These are phyloP conservation scores for Hipposideros armiger DNA, from an alignment of 2,113 vertebrate species.

Conservation along the genomic window DNA sequence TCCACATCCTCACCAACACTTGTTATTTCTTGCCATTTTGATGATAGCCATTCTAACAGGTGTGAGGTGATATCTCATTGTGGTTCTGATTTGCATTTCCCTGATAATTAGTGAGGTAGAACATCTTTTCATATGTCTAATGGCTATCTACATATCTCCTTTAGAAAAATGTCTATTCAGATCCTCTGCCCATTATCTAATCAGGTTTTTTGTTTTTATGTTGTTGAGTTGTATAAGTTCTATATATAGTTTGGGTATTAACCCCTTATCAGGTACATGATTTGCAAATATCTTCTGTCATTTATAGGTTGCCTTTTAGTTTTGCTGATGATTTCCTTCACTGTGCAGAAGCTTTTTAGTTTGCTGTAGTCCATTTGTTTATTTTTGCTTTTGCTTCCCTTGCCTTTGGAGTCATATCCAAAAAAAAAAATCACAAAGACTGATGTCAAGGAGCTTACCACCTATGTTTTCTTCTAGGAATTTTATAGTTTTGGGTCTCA, in stretches of 20 bases:
- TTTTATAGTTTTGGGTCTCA: too few species aligned
- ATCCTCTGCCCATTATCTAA: too few species aligned
- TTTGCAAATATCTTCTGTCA: too few species aligned
- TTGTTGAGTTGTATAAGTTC: too few species aligned
- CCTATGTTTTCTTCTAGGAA: background rate
- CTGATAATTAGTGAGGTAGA: background rate
- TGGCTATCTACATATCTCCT: too few species aligned
- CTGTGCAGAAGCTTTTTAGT: background rate
- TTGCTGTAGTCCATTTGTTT: background rate
- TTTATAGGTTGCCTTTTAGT: background rate
- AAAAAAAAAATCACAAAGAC: background rate
- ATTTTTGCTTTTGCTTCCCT: too few species aligned
- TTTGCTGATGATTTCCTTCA: background rate
- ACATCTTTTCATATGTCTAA: too few species aligned
- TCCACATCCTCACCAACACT: background rate
- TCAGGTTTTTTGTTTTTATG: too few species aligned
- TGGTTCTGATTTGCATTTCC: background rate
- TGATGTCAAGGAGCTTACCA: background rate
- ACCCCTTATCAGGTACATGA: too few species aligned
- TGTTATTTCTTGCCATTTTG: background rate
- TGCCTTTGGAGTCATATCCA: background rate
- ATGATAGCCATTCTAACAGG: background rate
- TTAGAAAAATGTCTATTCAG: too few species aligned
- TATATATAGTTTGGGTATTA: too few species aligned
- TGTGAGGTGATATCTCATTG: background rate